A percentile compares a stretch with the other conserved stretches of the same genome.
phyloP scores from a whole-genome alignment of 2,888 invertebrate species.

The Cinara cedri region DNA sequence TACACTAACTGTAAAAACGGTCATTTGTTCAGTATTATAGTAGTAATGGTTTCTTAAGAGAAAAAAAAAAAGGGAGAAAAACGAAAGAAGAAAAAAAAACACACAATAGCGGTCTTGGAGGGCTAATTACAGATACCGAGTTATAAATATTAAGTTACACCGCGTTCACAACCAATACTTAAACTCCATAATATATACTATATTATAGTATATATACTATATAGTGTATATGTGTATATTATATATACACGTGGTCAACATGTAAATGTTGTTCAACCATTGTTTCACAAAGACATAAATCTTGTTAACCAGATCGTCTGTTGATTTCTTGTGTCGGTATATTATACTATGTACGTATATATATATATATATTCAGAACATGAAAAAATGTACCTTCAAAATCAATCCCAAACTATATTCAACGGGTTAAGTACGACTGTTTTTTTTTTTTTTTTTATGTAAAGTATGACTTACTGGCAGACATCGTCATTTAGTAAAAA shows the following conservation, averaged over 20 bases:
- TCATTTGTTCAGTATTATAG: slow-evolving; percentile 25
- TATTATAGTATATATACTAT: background rate
- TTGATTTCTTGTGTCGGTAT: slow-evolving; percentile 11
- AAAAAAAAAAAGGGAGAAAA: background rate
- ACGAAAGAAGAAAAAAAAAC: background rate
- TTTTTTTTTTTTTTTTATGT: background rate
- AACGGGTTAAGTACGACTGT: background rate
- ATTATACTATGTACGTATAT: background rate
- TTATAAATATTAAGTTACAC: slow-evolving; percentile 46
- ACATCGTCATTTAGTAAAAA: too few species aligned
- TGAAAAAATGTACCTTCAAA: background rate
- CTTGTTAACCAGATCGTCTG: slow-evolving; percentile 37
- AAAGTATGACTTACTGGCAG: too few species aligned
- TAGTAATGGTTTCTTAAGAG: background rate
- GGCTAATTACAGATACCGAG: slow-evolving; percentile 45
- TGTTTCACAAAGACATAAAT: slow-evolving; percentile 40
- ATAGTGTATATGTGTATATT: too few species aligned
- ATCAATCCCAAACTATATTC: background rate
- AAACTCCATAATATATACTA: background rate
- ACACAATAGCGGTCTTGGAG: slow-evolving; percentile 35
- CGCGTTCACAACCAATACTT: slow-evolving; percentile 26
- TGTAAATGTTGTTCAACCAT: slow-evolving; percentile 46
- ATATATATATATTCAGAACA: background rate
- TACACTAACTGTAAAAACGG: slow-evolving; percentile 12
- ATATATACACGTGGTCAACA: slow-evolving; percentile 9